These are phyloP conservation scores for Timema podura DNA, from an alignment of 2,888 invertebrate genomes.

Conservation along the genomic window DNA sequence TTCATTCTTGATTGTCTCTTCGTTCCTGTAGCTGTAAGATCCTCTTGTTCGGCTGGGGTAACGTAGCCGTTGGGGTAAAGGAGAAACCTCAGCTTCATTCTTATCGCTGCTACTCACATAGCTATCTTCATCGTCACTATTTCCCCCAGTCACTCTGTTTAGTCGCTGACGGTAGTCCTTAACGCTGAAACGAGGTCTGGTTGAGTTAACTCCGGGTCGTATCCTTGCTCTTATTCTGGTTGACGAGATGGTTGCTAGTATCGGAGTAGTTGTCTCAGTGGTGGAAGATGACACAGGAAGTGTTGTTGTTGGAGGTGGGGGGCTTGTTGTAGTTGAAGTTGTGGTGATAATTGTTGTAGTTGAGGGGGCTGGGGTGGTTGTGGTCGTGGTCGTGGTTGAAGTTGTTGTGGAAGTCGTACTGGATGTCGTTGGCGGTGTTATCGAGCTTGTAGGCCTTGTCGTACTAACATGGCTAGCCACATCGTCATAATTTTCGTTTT, in stretches of 20 bases:
- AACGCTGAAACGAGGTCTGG: conserved; percentile 69
- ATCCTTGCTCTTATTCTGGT: conserved; percentile 16
- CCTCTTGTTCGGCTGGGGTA: conserved; percentile 18
- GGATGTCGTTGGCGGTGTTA: conserved; percentile 25
- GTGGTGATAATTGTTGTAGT: conserved; percentile 34
- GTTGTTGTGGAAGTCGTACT: conserved; percentile 30
- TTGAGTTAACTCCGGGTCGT: conserved; percentile 40
- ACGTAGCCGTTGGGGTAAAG: neutral
- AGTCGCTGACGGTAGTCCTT: conserved; percentile 69
- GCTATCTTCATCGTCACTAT: neutral
- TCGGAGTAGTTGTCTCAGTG: neutral
- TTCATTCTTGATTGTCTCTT: neutral
- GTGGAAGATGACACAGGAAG: neutral
- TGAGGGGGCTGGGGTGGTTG: conserved; percentile 28
- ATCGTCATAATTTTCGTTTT: too few species aligned
- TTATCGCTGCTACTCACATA: neutral
- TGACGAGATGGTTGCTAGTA: neutral
- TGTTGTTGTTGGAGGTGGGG: conserved; percentile 13
- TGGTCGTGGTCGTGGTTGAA: conserved; percentile 31
- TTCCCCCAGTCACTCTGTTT: conserved; percentile 13
- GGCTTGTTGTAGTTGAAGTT: neutral
- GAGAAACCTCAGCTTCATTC: conserved; percentile 9
- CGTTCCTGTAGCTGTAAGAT: conserved; percentile 18
- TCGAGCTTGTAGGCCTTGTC: neutral
- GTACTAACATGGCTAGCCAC: neutral